Base-by-base conservation (phyloP, 2,888 invertebrate genomes). In the Andrena chrysosceles region DNA sequence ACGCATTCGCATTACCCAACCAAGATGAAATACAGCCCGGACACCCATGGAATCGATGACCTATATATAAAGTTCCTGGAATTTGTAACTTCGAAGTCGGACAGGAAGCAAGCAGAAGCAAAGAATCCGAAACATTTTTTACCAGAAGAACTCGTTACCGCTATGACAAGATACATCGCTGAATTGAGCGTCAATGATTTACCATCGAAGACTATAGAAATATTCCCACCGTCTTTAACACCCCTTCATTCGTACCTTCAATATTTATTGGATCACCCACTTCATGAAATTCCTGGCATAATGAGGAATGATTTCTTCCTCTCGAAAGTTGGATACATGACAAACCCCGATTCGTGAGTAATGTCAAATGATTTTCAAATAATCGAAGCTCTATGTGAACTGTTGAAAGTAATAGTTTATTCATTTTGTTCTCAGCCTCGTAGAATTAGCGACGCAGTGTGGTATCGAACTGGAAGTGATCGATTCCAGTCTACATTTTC, bases 1-100 rank as follows among this genome's bases (percentile, higher is more conserved):
- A 93, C 95, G 7, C 95, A 95, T 76, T 93, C 95, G 83, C 96
- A 96, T 91, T 95, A 95, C 74, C 95, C 95, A 23, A 95, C 96
- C 1, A 92, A 92, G 87, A 89, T 93, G 26, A 92, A 90, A 60
- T 88, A 91, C 13, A 87, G 91, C 76, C 88, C 91, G 2, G 89
- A 92, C 33, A 74, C 85, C 7, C 77, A 82, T 7, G 92, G 91
- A 42, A 89, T 93, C 70, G 90, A 92, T 49, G 92, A 94, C 75
- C 85, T 94, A 63, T 95, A 94, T 78, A 76, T 95, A 0, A 91
- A 93, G 73, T 94, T 94, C 84, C 88, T 93, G 74, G 90, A 92
- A 16, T 91, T 92, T 26, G 90, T 94, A 56, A 88, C 91, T 60
- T 89, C 91, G 2, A 93, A 92, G 80, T 81, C 83, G 52, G 91